Base-by-base conservation (phyloP, 2,888 invertebrate genomes). In the Thalpophila matura region DNA sequence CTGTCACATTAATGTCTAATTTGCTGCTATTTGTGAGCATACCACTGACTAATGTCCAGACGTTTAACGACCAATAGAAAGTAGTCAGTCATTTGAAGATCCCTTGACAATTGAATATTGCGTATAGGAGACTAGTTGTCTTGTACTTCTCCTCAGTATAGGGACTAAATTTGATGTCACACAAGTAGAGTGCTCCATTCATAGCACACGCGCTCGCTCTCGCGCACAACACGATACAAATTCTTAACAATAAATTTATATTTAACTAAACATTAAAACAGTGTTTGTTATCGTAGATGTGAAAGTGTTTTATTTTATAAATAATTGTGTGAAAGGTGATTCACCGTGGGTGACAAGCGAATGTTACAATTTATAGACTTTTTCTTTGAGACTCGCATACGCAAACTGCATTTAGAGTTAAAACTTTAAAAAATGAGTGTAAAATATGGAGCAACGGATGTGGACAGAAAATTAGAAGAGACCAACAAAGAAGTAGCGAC, bases 401-500 rank as follows among this genome's bases (percentile, higher is more conserved):
- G 37, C 14, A 43, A 57, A 60, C 37, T 38, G 26, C n/a, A 38
- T 5, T 20, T 42, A 43, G 9, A 61, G 24, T 51, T 35, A 24
- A 51, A 31, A 55, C 50, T 62, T 49, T 27, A 2, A 47, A 55
- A 80, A 77, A 91, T 92, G 92, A 89, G 85, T 86, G 84, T 86
- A 2, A 93, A 90, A 81, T 94, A 94, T 77, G 94, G 94, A 62
- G 86, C 94, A 7, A 94, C 91, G 35, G 89, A 89, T 63, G 81
- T 78, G 24, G 85, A 86, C 59, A 88, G 86, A 51, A 84, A 86
- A 79, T 76, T 71, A 49, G 79, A 83, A 66, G 86, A 89, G 67
- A 84, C 77, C 72, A 84, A 82, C 63, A 85, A 87, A 74, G 87
- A 86, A 76, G 83, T 81, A 42, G 62, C 59, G 5, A 66, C 78